Percentiles rank a stretch among this genome's conserved stretches.
Evolutionary conservation across 2,888 invertebrate species (phyloP).

Genomic region (Caenorhabditis virilis): DNA sequence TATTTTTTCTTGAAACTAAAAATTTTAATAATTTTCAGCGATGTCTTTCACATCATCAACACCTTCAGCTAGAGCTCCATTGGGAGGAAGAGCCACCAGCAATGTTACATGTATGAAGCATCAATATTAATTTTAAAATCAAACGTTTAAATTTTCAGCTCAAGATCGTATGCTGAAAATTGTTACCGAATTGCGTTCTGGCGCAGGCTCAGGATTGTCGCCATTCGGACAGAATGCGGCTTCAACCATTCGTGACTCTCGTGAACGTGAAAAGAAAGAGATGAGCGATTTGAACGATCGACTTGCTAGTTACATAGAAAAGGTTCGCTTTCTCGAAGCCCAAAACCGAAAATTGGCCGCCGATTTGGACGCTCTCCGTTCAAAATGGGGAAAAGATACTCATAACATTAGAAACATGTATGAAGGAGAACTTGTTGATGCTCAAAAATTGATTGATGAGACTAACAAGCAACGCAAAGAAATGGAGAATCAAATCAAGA

Average conservation of each 20-base stretch:
- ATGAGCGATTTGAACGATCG: slow-evolving; percentile 73
- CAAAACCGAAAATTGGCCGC: slow-evolving; percentile 69
- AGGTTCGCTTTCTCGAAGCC: slow-evolving; percentile 70
- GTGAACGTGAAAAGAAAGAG: slow-evolving; percentile 72
- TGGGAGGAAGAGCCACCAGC: slow-evolving; percentile 48
- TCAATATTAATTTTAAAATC: neutral
- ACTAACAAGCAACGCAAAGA: slow-evolving; percentile 55
- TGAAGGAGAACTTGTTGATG: slow-evolving; percentile 55
- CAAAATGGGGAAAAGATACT: slow-evolving; percentile 68
- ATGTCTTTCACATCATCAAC: slow-evolving; percentile 47
- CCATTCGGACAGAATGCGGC: slow-evolving; percentile 67
- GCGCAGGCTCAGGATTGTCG: slow-evolving; percentile 42
- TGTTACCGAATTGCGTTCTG: slow-evolving; percentile 62
- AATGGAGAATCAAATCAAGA: slow-evolving; percentile 51
- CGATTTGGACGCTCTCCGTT: slow-evolving; percentile 66
- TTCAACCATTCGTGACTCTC: slow-evolving; percentile 69
- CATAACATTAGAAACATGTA: slow-evolving; percentile 60
- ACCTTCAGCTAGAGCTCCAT: slow-evolving; percentile 53
- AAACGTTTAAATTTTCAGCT: slow-evolving; percentile 15
- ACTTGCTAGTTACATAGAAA: slow-evolving; percentile 73
- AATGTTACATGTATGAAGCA: slow-evolving; percentile 27
- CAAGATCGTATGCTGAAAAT: slow-evolving; percentile 65
- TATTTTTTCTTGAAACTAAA: too few relatives aligned
- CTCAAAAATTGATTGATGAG: slow-evolving; percentile 57
- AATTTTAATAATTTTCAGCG: slow-evolving; percentile 41